Conservation (phyloP, 2,113 vertebrate species). For the Callocephalon fimbriatum region DNA sequence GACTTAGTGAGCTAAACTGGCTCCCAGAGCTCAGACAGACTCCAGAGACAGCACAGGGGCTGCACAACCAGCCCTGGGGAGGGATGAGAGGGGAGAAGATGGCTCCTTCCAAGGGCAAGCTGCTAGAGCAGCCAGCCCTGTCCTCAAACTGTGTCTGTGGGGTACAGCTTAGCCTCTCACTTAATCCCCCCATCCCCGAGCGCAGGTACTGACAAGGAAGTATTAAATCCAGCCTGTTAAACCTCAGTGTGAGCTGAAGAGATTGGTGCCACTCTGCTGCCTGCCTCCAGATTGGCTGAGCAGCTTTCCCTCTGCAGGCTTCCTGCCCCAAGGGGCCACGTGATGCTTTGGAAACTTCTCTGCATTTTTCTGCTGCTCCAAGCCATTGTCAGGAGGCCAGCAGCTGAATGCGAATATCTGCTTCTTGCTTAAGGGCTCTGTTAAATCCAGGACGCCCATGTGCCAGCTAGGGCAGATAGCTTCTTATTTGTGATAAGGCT, state of each 20-base stretch:
- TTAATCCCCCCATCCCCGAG: not conserved
- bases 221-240: not conserved
- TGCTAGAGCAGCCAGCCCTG: not conserved
- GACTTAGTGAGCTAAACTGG: not conserved
- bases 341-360: conserved; percentile 51
- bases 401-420: not conserved
- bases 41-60: not conserved
- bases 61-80: not conserved
- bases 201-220: not conserved
- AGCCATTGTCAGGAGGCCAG: not conserved
- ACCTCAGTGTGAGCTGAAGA: not conserved
- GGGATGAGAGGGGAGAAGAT: not conserved
- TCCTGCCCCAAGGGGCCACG: conserved; percentile 25
- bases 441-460: not conserved
- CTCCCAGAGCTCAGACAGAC: not conserved
- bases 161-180: not conserved
- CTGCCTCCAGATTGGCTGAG: not conserved
- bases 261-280: not conserved
- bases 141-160: accelerated
- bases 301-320: not conserved
- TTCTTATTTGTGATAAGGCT: not conserved
- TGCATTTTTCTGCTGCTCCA: conserved; percentile 35
- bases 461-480: conserved; percentile 7
- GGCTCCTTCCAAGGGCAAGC: not conserved
- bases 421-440: not conserved